Base-by-base conservation (phyloP, 2,797 vertebrate species). In the Scyliorhinus canicula region DNA sequence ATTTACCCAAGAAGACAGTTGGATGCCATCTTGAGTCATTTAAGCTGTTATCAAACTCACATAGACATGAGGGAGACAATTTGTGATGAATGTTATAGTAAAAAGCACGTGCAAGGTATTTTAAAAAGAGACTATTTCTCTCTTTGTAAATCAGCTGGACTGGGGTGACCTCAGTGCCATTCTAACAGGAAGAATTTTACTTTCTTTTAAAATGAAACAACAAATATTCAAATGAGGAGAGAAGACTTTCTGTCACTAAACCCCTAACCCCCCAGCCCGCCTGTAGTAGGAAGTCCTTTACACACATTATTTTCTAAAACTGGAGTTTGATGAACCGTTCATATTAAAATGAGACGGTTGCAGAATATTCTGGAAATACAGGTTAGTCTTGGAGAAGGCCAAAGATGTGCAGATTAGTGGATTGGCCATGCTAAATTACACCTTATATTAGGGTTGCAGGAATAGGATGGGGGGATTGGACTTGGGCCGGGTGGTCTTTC, bases 11-110 rank as follows among this genome's bases (percentile, higher is more conserved):
- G 60, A 91, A 65, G 57, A 91, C 88, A 65, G 88, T 91, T 91
- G 88, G 88, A 91, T 91, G 88, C 88, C 88, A 91, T 91, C 88
- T 91, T 91, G 88, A 91, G 57, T 91, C 57, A 91, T 63, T 65
- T n/a, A 91, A 91, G 88, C 88, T 91, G 88, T 65, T 91, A 91
- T 65, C 88, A 91, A 91, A 91, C 40, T 91, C 57, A 11, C n/a
- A 91, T 24, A 91, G 40, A 57, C 88, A 91, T 65, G 57, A 91
- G 63, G 47, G 24, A 91, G 63, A 40, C 65, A 24, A 40, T 44
- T 65, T 7, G 63, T 65, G 31, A 65, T 44, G 1, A 44, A 65
- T 65, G 4, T 44, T 65, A 40, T 65, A 91, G 40, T 65, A 44
- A 91, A 44, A 91, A 82, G 6, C 79, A 82, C 44, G 44, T 47